Evolutionary conservation across 2,797 vertebrate genomes (phyloP).

Genomic region (Danio tinwini): DNA sequence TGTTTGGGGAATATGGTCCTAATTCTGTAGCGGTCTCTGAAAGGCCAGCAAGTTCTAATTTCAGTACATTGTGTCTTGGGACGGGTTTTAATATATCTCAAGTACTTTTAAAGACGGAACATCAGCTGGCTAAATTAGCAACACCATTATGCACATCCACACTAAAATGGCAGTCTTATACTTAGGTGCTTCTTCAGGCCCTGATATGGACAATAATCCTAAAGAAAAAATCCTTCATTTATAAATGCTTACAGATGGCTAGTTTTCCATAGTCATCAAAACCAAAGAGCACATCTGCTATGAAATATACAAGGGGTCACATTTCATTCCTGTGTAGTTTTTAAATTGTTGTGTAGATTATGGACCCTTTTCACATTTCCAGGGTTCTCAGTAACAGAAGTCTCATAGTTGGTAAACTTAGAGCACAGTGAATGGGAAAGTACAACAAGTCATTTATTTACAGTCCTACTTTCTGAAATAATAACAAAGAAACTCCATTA

Average conservation of each 20-base stretch:
- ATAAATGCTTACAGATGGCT: slow-evolving; percentile 22
- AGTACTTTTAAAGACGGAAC: slow-evolving; percentile 22
- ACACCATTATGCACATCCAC: slow-evolving; percentile 1
- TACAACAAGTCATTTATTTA: no score
- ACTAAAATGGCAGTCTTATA: slow-evolving; percentile 2
- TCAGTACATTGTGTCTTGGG: slow-evolving; percentile 35
- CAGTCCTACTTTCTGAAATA: no score
- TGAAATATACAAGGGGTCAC: slow-evolving; percentile 6
- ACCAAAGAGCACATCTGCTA: slow-evolving; percentile 34
- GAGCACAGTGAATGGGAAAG: no score
- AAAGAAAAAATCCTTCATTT: slow-evolving; percentile 6
- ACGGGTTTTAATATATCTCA: slow-evolving; percentile 34
- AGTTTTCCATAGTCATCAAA: slow-evolving; percentile 32
- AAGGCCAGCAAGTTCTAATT: slow-evolving; percentile 42
- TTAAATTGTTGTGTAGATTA: background rate
- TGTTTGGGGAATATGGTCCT: slow-evolving; percentile 34
- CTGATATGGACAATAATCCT: slow-evolving; percentile 1
- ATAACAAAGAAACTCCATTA: no score
- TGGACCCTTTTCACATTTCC: no score
- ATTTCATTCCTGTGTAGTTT: slow-evolving; percentile 1
- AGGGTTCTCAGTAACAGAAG: no score
- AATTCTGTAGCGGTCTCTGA: background rate
- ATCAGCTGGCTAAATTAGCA: slow-evolving; percentile 28
- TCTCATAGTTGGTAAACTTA: no score
- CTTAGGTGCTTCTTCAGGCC: background rate